Conservation (phyloP, 2,797 vertebrate species). For the Malurus splendens region DNA sequence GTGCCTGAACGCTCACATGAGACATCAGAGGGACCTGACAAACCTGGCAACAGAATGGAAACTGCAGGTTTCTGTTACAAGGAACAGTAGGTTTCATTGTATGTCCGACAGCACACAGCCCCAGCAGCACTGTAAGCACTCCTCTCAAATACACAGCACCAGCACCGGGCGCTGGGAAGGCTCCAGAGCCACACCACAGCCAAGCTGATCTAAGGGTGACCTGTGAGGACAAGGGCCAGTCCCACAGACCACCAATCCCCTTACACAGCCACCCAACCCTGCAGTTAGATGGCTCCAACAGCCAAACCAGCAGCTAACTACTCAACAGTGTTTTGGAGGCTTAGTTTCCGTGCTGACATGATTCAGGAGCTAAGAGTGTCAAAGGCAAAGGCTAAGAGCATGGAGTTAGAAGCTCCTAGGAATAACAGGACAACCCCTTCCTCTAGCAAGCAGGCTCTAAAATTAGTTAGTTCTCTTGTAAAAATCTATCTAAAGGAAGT, state of each 20-base stretch:
- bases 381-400: background rate
- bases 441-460: background rate
- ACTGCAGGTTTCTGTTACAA: slow-evolving; percentile 8
- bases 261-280: rapidly evolving
- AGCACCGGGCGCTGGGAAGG: background rate
- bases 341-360: background rate
- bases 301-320: background rate
- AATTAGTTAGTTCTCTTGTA: background rate
- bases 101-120: background rate
- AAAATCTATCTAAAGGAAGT: background rate
- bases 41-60: background rate
- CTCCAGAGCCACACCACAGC: background rate
- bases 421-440: background rate
- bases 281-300: background rate
- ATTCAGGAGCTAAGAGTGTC: background rate
- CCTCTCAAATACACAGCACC: background rate
- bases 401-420: background rate
- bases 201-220: background rate
- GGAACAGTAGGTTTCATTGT: background rate
- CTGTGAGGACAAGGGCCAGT: rapidly evolving
- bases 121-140: background rate
- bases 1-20: background rate
- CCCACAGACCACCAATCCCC: background rate
- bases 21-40: background rate
- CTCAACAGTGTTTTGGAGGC: background rate